Evolutionary conservation across 2,888 invertebrate species (phyloP), one percentile per base, ranked within the genome.

Genomic region (Chrysolina haemoptera): DNA sequence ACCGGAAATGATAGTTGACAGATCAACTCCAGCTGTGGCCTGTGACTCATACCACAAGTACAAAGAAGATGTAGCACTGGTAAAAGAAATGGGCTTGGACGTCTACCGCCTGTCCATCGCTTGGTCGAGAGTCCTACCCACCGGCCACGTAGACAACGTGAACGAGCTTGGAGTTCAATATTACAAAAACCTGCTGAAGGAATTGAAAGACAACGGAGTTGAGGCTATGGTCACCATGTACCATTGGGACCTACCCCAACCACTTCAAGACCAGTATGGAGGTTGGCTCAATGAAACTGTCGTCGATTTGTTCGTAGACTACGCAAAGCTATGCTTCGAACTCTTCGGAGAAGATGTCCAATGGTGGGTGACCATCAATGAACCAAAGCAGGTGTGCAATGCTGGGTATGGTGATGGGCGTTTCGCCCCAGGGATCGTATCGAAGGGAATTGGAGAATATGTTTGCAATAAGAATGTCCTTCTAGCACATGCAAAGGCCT

Each of bases 21-120:
- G 67, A 27, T 74, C 77, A 16, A 93, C 90, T 68, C 93, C 90
- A 0, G 92, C 94, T 81, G 86, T 92, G 0, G 91, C 93, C 0
- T 91, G 91, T 70, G 92, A 94, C 84, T 93, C 93, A 20, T 94
- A 93, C 85, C 91, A 93, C 85, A 89, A 88, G 79, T 91, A 90
- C 84, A 89, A 89, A 80, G 90, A 91, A 53, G 94, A 94, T 79
- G 90, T 93, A 0, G 82, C 86, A 35, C 83, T 93, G 63, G 82
- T 94, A 68, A 89, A 89, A 71, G 84, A 89, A 18, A 85, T 93
- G 1, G 92, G 92, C 0, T 89, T 91, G 1, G 80, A 87, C 67
- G 89, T 89, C 83, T 92, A 92, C 84, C 75, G 81, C 50, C 72
- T 77, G 5, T 77, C 77, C 14, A 77, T 77, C 64, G 82, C 85